phyloP scores from a whole-genome alignment of 2,888 invertebrate genomes.

The Parelbella ahira region DNA sequence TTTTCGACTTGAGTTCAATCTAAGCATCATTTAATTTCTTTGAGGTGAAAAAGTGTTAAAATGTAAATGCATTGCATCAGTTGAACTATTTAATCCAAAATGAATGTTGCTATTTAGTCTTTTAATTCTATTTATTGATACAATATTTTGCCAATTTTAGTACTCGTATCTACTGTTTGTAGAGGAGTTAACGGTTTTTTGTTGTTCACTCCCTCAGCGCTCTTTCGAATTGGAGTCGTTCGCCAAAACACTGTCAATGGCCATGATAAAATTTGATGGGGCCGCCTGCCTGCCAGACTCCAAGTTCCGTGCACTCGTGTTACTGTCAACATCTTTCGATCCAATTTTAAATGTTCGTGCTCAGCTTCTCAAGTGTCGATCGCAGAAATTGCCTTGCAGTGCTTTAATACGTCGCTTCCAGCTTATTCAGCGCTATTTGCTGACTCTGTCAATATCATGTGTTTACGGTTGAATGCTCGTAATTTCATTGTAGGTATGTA shows the following conservation, averaged over 20 bases:
- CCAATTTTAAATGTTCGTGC: slow-evolving; percentile 36
- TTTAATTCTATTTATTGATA: no score
- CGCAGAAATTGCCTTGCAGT: slow-evolving; percentile 26
- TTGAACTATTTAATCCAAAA: no score
- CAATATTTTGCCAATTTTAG: no score
- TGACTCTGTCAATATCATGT: slow-evolving; percentile 20
- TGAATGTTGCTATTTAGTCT: no score
- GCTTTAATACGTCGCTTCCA: slow-evolving; percentile 17
- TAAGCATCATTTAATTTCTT: no score
- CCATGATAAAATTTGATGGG: slow-evolving; percentile 70
- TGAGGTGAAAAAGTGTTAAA: no score
- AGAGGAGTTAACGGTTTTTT: no score
- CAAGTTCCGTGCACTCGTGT: slow-evolving; percentile 46
- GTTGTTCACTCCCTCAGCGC: slow-evolving; percentile 13
- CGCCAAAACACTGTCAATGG: slow-evolving; percentile 68
- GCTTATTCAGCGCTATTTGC: slow-evolving; percentile 13
- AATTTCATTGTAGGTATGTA: no score
- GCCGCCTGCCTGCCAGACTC: slow-evolving; percentile 40
- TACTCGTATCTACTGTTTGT: no score
- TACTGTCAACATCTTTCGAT: slow-evolving; percentile 49
- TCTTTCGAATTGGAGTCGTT: slow-evolving; percentile 41
- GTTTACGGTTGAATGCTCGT: slow-evolving; percentile 6
- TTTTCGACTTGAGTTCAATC: no score
- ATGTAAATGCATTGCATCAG: no score
- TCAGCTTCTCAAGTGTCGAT: slow-evolving; percentile 27